phyloP scores from a whole-genome alignment of 2,888 invertebrate species.

The Liodrosophila aerea region DNA sequence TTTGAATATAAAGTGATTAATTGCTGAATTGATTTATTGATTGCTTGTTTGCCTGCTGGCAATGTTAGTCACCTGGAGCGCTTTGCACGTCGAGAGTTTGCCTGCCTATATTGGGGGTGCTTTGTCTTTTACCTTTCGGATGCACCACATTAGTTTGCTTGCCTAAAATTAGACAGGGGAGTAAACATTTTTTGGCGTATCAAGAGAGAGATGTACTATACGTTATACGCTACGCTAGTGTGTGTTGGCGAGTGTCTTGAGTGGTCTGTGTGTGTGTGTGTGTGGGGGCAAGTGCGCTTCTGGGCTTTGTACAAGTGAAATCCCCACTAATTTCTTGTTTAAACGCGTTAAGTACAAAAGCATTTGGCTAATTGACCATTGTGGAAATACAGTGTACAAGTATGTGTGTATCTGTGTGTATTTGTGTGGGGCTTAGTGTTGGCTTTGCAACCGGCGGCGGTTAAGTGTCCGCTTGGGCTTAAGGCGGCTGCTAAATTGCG shows the following conservation, averaged over 20 bases:
- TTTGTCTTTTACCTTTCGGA: conserved; percentile 81
- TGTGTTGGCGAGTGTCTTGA: conserved; percentile 15
- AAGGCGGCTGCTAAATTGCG: conserved; percentile 40
- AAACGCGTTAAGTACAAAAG: conserved; percentile 69
- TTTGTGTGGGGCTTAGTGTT: conserved; percentile 27
- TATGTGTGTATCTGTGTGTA: conserved; percentile 24
- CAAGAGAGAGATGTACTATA: conserved; percentile 4
- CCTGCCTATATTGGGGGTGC: conserved; percentile 79
- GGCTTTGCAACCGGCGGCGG: conserved; percentile 24
- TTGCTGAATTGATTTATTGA: conserved; percentile 28
- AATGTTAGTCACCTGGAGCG: conserved; percentile 80
- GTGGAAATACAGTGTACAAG: conserved; percentile 21
- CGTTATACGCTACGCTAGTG: conserved; percentile 10
- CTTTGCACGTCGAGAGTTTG: conserved; percentile 77
- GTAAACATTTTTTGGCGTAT: conserved; percentile 27
- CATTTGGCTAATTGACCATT: conserved; percentile 67
- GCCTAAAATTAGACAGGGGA: conserved; percentile 75
- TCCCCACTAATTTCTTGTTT: conserved; percentile 60
- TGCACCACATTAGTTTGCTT: conserved; percentile 81
- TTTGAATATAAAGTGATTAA: conserved; percentile 23
- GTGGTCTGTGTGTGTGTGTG: conserved; percentile 4
- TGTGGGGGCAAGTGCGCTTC: conserved; percentile 32
- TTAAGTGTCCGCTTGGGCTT: conserved; percentile 42
- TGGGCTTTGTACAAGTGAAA: conserved; percentile 63
- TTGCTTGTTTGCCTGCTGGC: conserved; percentile 21